Conservation (phyloP, 2,888 invertebrate genomes). For the Camponotus fellah region DNA sequence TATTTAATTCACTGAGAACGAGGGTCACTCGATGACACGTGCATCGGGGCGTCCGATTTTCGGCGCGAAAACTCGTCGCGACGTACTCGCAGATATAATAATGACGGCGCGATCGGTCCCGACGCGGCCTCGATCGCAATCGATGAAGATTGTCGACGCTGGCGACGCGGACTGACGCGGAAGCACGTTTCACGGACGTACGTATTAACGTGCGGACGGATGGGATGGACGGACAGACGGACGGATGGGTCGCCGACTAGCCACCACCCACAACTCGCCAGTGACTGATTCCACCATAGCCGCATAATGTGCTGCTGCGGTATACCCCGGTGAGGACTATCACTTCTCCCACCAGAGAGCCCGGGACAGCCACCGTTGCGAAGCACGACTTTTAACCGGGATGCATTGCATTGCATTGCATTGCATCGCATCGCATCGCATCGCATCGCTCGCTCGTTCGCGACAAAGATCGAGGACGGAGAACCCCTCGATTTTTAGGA, state of each 20-base stretch:
- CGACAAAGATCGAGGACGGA: slow-evolving; percentile 27
- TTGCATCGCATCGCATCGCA: too few species aligned
- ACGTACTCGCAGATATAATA: not conserved
- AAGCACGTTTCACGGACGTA: slow-evolving; percentile 63
- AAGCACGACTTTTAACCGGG: slow-evolving; percentile 78
- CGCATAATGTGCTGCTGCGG: slow-evolving; percentile 82
- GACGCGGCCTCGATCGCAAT: slow-evolving; percentile 60
- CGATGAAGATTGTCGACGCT: slow-evolving; percentile 52
- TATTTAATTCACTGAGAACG: not conserved
- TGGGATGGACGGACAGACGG: slow-evolving; percentile 62
- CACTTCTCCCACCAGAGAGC: slow-evolving; percentile 84
- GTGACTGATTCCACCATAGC: slow-evolving; percentile 85
- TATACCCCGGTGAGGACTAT: slow-evolving; percentile 83
- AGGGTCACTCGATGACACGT: slow-evolving; percentile 22
- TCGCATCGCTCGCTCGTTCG: slow-evolving; percentile 38
- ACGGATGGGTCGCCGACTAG: slow-evolving; percentile 78
- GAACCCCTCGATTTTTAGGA: not conserved
- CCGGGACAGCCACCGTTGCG: slow-evolving; percentile 80
- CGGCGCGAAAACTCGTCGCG: slow-evolving; percentile 19
- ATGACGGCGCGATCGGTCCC: slow-evolving; percentile 24
- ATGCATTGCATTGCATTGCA: slow-evolving; percentile 65
- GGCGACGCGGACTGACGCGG: slow-evolving; percentile 60
- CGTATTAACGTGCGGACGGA: not conserved
- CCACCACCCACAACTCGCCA: slow-evolving; percentile 85
- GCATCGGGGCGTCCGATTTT: slow-evolving; percentile 17